A percentile compares a stretch with the other conserved stretches of the same genome.
phyloP scores from a whole-genome alignment of 2,888 invertebrate species.

The Mactromeris polynyma region DNA sequence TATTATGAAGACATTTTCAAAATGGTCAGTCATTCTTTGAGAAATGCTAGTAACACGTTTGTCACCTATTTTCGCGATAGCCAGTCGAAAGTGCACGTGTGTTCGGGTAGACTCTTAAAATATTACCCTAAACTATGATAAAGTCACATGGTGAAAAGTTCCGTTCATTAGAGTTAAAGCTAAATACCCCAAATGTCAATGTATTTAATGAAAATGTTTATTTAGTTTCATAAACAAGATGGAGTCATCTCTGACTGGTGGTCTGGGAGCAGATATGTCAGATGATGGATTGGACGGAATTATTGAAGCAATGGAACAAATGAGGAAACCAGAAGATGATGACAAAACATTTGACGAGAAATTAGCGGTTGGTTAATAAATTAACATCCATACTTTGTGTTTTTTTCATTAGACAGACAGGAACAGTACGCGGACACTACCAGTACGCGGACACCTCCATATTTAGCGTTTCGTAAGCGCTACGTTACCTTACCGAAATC shows the following conservation, averaged over 20 bases:
- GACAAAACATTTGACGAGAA: slow-evolving; percentile 44
- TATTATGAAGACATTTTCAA: no score
- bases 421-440: no score
- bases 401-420: neutral
- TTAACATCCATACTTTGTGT: neutral
- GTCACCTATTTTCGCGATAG: neutral
- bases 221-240: neutral
- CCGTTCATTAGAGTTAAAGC: neutral
- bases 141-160: neutral
- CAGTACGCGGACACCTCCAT: neutral
- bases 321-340: slow-evolving; percentile 47
- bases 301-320: slow-evolving; percentile 55
- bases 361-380: slow-evolving; percentile 36
- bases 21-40: neutral
- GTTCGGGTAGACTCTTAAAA: neutral
- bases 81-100: neutral
- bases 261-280: neutral
- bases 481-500: neutral
- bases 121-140: neutral
- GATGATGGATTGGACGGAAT: slow-evolving; percentile 54
- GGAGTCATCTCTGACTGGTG: neutral
- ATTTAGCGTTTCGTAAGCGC: neutral
- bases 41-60: neutral
- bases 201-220: neutral
- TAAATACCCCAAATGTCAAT: neutral